phyloP scores from a whole-genome alignment of 2,113 vertebrate genomes.

The Piliocolobus tephrosceles region DNA sequence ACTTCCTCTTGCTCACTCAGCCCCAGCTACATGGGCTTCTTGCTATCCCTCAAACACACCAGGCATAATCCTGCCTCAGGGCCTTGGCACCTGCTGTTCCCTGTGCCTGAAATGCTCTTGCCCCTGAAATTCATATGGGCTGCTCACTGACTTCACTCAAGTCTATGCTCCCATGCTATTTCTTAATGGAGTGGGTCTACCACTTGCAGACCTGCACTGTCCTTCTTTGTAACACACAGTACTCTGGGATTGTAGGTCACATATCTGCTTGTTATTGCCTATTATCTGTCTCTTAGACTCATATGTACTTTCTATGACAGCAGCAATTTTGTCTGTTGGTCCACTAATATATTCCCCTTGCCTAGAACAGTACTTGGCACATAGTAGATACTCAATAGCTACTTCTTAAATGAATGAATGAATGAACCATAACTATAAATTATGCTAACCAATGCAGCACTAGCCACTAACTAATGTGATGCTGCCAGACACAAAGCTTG shows the following conservation, averaged over 20 bases:
- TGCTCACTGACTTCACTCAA: not conserved
- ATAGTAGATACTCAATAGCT: not conserved
- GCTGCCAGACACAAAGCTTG: not conserved
- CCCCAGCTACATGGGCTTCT: not conserved
- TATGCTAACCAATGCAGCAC: not conserved
- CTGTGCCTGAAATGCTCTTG: not conserved
- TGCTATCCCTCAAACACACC: not conserved
- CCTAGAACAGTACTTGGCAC: not conserved
- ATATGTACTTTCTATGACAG: not conserved
- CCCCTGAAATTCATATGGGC: too few relatives aligned
- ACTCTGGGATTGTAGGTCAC: not conserved
- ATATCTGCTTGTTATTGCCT: not conserved
- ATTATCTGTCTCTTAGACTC: not conserved
- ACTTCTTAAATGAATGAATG: not conserved
- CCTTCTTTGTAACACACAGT: not conserved
- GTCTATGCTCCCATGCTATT: not conserved
- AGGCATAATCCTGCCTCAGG: not conserved
- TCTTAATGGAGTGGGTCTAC: not conserved
- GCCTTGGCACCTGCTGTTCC: not conserved
- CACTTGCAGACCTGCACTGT: not conserved
- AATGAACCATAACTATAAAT: not conserved
- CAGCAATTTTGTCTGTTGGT: not conserved
- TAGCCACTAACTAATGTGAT: not conserved
- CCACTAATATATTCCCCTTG: not conserved
- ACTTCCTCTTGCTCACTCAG: not conserved